A percentile compares a stretch with the other conserved stretches of the same genome.
Evolutionary conservation across 1,140 invertebrate species (phyloP).

Genomic region (Zaprionus inermis): DNA sequence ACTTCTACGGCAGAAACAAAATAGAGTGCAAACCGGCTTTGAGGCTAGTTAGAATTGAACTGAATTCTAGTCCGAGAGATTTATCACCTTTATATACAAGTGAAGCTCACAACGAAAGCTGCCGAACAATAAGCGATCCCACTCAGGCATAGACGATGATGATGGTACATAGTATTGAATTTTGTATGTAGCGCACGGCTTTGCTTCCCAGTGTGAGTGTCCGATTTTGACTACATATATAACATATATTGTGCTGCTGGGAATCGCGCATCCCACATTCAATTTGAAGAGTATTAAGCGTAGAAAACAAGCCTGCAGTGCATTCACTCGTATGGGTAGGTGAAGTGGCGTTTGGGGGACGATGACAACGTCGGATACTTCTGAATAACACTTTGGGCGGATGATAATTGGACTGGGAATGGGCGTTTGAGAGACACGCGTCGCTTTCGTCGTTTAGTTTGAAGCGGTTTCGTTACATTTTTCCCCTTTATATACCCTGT

Average conservation of each 20-base stretch:
- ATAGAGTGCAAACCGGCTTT: slow-evolving; percentile 67
- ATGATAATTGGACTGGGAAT: slow-evolving; percentile 46
- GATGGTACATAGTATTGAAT: slow-evolving; percentile 3
- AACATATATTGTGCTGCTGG: slow-evolving; percentile 12
- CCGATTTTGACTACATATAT: not conserved
- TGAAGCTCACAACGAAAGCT: slow-evolving; percentile 42
- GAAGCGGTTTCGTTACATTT: slow-evolving; percentile 36
- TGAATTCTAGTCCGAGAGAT: slow-evolving; percentile 67
- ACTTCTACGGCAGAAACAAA: slow-evolving; percentile 20
- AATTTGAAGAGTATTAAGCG: slow-evolving; percentile 49
- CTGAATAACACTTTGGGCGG: slow-evolving; percentile 24
- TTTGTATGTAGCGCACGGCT: slow-evolving; percentile 13
- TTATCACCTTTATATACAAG: slow-evolving; percentile 79
- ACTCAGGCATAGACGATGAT: slow-evolving; percentile 24
- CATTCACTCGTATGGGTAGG: slow-evolving; percentile 54
- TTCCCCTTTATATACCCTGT: not conserved
- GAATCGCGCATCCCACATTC: slow-evolving; percentile 65
- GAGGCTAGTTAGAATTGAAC: slow-evolving; percentile 63
- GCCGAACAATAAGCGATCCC: slow-evolving; percentile 58
- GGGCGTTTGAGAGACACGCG: slow-evolving; percentile 51
- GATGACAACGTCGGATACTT: slow-evolving; percentile 41
- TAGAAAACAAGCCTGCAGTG: slow-evolving; percentile 56
- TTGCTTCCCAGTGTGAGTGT: not conserved
- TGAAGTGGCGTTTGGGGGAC: slow-evolving; percentile 52
- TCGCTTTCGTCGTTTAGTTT: slow-evolving; percentile 38